A percentile compares a stretch with the other conserved stretches of the same genome.
Conservation (phyloP, 2,888 invertebrate genomes). For the Morpho helenor region DNA sequence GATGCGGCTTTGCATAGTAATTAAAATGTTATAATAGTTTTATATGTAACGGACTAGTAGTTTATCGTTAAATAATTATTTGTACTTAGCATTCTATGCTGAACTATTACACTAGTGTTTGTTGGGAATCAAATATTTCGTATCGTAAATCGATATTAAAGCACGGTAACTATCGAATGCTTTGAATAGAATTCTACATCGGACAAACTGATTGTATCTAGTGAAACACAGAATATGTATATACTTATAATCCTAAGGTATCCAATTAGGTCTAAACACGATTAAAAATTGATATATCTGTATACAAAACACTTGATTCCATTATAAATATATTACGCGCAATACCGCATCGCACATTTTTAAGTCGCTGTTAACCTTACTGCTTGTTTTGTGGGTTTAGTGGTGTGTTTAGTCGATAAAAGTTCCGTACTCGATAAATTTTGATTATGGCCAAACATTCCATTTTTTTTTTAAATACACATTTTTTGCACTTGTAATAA, state of each 20-base stretch:
- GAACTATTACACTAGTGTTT: slow-evolving; percentile 73
- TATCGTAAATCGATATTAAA: slow-evolving; percentile 30
- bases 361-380: slow-evolving; percentile 71
- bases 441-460: slow-evolving; percentile 76
- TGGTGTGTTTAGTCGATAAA: slow-evolving; percentile 74
- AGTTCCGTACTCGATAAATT: slow-evolving; percentile 63
- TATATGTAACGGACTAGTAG: slow-evolving; percentile 71
- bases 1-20: slow-evolving; percentile 65
- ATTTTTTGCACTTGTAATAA: slow-evolving; percentile 76
- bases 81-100: slow-evolving; percentile 75
- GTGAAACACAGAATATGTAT: slow-evolving; percentile 30
- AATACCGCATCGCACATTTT: slow-evolving; percentile 70
- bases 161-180: slow-evolving; percentile 29
- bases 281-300: slow-evolving; percentile 25
- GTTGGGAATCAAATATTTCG: slow-evolving; percentile 67
- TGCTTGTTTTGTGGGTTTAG: slow-evolving; percentile 62
- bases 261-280: slow-evolving; percentile 29
- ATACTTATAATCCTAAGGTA: slow-evolving; percentile 29
- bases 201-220: slow-evolving; percentile 28
- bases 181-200: slow-evolving; percentile 26
- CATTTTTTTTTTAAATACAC: slow-evolving; percentile 65
- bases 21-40: slow-evolving; percentile 44
- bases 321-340: slow-evolving; percentile 55
- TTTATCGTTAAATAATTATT: slow-evolving; percentile 69
- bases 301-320: slow-evolving; percentile 60